These are phyloP conservation scores for Tenualosa thibaudeaui DNA, from an alignment of 2,797 vertebrate genomes.

Conservation along the genomic window DNA sequence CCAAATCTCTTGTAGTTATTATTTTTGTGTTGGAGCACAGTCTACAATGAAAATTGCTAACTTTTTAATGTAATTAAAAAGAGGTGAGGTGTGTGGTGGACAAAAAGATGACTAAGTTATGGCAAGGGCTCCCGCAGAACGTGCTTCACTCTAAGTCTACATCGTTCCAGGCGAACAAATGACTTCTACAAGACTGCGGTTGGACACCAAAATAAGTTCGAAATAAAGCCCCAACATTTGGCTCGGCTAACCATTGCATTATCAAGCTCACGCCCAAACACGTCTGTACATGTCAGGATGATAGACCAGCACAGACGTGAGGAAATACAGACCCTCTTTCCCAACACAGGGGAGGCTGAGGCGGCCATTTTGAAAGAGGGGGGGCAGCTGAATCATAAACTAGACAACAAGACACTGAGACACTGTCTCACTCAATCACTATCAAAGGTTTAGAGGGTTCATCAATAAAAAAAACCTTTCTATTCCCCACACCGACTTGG, in stretches of 20 bases:
- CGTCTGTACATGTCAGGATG: slow-evolving; percentile 41
- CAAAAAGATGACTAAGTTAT: background rate
- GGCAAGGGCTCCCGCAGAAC: slow-evolving; percentile 58
- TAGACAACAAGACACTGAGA: background rate
- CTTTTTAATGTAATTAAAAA: background rate
- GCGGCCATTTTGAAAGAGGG: slow-evolving; percentile 53
- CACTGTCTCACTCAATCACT: background rate
- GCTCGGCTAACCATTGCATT: background rate
- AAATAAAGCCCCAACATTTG: background rate
- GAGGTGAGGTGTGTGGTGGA: background rate
- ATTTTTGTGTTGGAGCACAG: too few relatives aligned
- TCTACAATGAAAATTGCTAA: background rate
- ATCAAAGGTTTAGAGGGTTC: slow-evolving; percentile 7
- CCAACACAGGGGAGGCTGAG: background rate
- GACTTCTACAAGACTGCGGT: slow-evolving; percentile 56
- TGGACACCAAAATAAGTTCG: slow-evolving; percentile 50
- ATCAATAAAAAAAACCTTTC: background rate
- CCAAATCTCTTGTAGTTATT: background rate
- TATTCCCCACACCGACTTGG: background rate
- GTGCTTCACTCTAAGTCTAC: slow-evolving; percentile 59
- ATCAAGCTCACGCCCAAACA: slow-evolving; percentile 54
- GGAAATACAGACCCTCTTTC: background rate
- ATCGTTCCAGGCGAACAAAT: slow-evolving; percentile 52
- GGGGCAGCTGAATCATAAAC: background rate
- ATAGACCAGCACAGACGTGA: slow-evolving; percentile 33